A percentile compares a stretch with the other conserved stretches of the same genome.
Evolutionary conservation across 2,797 vertebrate species (phyloP).

Genomic region (Pseudochirops corinnae): DNA sequence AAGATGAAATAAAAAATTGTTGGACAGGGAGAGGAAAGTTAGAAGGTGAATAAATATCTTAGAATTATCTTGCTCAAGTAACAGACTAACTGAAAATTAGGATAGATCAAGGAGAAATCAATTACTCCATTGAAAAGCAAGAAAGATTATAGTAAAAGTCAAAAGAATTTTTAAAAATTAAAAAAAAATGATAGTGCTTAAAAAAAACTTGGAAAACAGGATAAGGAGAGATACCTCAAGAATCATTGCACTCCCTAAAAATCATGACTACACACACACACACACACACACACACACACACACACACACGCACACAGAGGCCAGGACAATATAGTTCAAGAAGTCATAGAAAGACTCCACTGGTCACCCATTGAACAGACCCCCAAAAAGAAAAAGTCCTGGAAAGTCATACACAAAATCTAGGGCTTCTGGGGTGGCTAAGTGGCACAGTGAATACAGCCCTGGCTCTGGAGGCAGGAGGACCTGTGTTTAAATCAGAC

Average conservation of each 20-base stretch:
- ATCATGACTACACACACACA: not conserved
- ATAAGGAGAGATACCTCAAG: not conserved
- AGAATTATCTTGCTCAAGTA: not conserved
- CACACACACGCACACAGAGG: too few species aligned
- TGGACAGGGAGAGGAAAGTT: not conserved
- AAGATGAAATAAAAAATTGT: not conserved
- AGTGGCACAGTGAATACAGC: too few species aligned
- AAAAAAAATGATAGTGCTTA: not conserved
- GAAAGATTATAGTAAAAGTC: not conserved
- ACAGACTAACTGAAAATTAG: not conserved
- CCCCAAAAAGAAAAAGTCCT: not conserved
- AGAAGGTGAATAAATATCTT: not conserved
- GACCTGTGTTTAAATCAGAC: too few species aligned
- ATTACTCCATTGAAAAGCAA: not conserved
- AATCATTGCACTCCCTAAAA: not conserved
- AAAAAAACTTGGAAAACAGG: not conserved
- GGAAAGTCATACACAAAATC: not conserved
- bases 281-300: too few species aligned
- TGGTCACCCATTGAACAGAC: not conserved
- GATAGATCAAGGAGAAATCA: not conserved
- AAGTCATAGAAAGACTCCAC: not conserved
- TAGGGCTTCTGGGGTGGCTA: not conserved
- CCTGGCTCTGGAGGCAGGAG: too few species aligned
- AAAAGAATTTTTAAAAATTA: not conserved
- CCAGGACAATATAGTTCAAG: not conserved